Conservation (phyloP, 2,113 vertebrate genomes). For the Poeciliopsis turrubarensis region DNA sequence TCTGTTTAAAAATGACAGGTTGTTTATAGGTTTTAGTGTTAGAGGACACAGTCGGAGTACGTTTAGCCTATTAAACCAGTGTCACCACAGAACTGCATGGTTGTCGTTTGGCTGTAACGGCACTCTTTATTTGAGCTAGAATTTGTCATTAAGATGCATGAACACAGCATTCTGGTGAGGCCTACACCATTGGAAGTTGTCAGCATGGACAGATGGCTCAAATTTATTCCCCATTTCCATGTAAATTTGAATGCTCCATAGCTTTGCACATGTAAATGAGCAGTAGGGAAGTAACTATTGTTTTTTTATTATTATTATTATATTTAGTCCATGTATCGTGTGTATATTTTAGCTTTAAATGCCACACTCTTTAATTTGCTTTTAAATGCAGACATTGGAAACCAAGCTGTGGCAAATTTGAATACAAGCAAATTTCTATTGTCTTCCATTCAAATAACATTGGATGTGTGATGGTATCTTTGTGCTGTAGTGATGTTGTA, state of each 20-base stretch:
- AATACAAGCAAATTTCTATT: conserved; percentile 15
- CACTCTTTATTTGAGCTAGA: conserved; percentile 77
- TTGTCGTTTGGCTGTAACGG: conserved; percentile 79
- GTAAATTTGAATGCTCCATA: conserved; percentile 86
- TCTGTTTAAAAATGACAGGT: conserved; percentile 3
- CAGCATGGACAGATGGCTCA: conserved; percentile 90
- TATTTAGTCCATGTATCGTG: conserved; percentile 65
- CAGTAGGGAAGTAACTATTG: conserved; percentile 70
- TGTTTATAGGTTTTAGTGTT: neutral
- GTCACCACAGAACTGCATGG: conserved; percentile 40
- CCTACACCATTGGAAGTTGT: conserved; percentile 81
- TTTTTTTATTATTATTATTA: conserved; percentile 24
- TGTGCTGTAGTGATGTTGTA: conserved; percentile 10
- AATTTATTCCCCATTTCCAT: conserved; percentile 90
- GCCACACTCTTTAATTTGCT: conserved; percentile 65
- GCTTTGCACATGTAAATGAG: conserved; percentile 86
- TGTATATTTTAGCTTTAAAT: conserved; percentile 58
- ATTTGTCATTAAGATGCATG: conserved; percentile 84
- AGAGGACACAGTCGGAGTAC: neutral
- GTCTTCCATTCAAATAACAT: conserved; percentile 21
- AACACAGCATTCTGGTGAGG: conserved; percentile 77
- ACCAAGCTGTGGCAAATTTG: conserved; percentile 1
- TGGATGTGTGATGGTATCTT: conserved; percentile 27
- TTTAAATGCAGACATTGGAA: conserved; percentile 25
- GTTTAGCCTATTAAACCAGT: conserved; percentile 32